A percentile compares a stretch with the other conserved stretches of the same genome.
These are phyloP conservation scores for Rhinophrynus dorsalis DNA, from an alignment of 2,797 vertebrate genomes.

Conservation along the genomic window DNA sequence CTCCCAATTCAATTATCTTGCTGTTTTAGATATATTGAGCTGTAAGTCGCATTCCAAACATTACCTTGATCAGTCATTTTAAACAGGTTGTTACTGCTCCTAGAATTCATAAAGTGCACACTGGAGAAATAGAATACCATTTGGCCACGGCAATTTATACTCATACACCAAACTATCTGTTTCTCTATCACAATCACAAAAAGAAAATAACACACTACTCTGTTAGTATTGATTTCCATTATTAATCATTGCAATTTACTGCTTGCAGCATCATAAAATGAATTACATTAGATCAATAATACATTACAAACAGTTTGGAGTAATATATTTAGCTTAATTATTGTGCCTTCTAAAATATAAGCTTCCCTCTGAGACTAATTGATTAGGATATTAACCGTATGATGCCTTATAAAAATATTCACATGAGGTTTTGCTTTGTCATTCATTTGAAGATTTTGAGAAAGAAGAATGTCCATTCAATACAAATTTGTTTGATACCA, in stretches of 20 bases:
- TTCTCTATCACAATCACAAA: neutral
- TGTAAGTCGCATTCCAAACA: neutral
- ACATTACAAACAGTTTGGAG: neutral
- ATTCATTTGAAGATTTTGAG: too few relatives aligned
- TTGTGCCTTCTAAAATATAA: neutral
- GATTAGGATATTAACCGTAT: neutral
- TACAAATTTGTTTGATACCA: too few relatives aligned
- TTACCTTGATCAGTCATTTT: neutral
- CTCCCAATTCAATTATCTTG: neutral
- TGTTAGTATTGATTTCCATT: conserved; percentile 14
- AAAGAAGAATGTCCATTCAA: too few relatives aligned
- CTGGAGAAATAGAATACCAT: neutral
- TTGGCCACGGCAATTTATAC: neutral
- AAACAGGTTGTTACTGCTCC: neutral
- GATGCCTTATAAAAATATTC: neutral
- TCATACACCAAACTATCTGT: neutral
- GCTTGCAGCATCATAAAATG: neutral
- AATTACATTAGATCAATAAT: conserved; percentile 4
- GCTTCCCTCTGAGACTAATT: neutral
- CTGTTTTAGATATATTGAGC: neutral
- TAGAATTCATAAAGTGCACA: neutral
- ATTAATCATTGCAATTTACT: conserved; percentile 7
- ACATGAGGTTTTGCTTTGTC: too few relatives aligned
- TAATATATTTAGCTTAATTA: conserved; percentile 9
- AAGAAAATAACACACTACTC: neutral